A percentile compares a stretch with the other conserved stretches of the same genome.
Evolutionary conservation across 2,113 vertebrate species (phyloP).

Genomic region (Pandion haliaetus): DNA sequence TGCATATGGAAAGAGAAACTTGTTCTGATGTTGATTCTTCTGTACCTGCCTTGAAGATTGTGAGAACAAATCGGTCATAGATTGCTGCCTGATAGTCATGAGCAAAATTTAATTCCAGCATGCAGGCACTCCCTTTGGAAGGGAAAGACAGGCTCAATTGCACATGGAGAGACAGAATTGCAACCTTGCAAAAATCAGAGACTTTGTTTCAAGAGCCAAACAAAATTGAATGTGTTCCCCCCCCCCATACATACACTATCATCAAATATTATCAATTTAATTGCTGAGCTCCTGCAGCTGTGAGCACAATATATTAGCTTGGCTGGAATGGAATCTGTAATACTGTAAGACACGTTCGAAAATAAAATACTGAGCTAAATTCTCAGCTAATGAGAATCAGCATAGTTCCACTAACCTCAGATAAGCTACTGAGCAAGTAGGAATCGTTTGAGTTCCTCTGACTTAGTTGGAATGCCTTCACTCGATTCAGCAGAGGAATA

Average conservation of each 20-base stretch:
- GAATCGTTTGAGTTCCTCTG: background rate
- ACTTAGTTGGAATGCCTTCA: slow-evolving; percentile 63
- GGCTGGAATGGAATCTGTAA: slow-evolving; percentile 41
- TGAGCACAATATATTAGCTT: slow-evolving; percentile 48
- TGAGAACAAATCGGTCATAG: slow-evolving; percentile 60
- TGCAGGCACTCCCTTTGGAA: slow-evolving; percentile 62
- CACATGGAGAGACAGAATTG: slow-evolving; percentile 23
- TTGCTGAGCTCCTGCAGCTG: slow-evolving; percentile 53
- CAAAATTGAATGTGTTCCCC: slow-evolving; percentile 56
- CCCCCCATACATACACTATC: slow-evolving; percentile 33
- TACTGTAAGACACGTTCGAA: background rate
- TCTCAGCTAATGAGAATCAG: slow-evolving; percentile 51
- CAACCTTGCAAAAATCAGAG: slow-evolving; percentile 55
- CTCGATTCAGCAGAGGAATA: slow-evolving; percentile 16
- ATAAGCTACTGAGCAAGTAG: slow-evolving; percentile 49
- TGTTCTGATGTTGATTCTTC: background rate
- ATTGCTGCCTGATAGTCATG: slow-evolving; percentile 47
- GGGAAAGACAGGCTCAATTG: slow-evolving; percentile 15
- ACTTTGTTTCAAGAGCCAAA: slow-evolving; percentile 53
- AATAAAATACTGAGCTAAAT: slow-evolving; percentile 38
- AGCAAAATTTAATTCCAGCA: slow-evolving; percentile 45
- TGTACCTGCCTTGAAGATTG: slow-evolving; percentile 40
- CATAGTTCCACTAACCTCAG: slow-evolving; percentile 45
- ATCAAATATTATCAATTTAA: slow-evolving; percentile 67
- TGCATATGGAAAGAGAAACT: slow-evolving; percentile 31